These are phyloP conservation scores for Talpa occidentalis DNA, from an alignment of 2,113 vertebrate genomes.

Conservation along the genomic window DNA sequence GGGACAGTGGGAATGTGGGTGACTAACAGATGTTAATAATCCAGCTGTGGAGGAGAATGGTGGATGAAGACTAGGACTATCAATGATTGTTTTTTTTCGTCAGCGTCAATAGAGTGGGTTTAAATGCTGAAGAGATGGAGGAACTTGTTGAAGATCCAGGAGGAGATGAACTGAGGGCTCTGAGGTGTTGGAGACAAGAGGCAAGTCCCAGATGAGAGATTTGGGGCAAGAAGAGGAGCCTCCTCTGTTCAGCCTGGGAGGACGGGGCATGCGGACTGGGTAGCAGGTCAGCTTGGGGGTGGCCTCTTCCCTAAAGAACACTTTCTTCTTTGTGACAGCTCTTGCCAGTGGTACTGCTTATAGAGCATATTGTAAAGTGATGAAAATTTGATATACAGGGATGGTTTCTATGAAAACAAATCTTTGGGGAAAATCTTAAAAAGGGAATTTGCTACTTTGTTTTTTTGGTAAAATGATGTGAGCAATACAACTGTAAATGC, in stretches of 20 bases:
- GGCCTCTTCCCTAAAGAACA: background rate
- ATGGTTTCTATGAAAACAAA: background rate
- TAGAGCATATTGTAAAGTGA: background rate
- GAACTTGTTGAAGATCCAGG: background rate
- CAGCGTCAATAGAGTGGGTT: background rate
- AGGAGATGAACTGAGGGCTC: background rate
- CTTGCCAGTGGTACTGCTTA: background rate
- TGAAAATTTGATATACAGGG: background rate
- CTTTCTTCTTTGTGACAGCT: background rate
- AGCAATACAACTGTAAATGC: background rate
- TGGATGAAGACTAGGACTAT: background rate
- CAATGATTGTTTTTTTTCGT: background rate
- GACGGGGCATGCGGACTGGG: accelerated
- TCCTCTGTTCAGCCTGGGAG: background rate
- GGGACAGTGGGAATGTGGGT: background rate
- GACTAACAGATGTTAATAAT: background rate
- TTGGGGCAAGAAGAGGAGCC: no score
- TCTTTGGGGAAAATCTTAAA: slow-evolving; percentile 7
- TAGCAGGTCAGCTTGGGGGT: background rate
- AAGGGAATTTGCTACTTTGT: background rate
- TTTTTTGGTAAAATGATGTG: background rate
- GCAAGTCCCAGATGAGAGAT: background rate
- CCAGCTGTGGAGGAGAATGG: background rate
- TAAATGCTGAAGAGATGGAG: background rate
- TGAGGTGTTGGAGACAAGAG: background rate